Evolutionary conservation across 2,797 vertebrate genomes (phyloP).

Genomic region (Clarias laeviceps): DNA sequence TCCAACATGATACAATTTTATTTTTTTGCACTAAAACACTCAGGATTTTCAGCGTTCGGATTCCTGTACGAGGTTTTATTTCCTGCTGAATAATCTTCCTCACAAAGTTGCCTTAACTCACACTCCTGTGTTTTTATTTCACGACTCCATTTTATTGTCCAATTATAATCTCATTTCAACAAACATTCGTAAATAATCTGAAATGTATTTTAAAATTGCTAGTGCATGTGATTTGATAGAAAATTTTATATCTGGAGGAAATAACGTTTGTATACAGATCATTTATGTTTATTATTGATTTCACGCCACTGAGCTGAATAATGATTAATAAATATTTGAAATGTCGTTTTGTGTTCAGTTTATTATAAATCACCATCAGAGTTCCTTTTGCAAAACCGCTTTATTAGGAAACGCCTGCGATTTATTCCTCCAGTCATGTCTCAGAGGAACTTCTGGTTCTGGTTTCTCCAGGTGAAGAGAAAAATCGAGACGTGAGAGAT

Average conservation of each 20-base stretch:
- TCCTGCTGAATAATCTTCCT: neutral
- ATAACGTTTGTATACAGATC: neutral
- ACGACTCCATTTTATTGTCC: neutral
- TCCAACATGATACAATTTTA: neutral
- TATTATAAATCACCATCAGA: neutral
- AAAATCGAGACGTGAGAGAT: no score
- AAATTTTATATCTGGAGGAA: neutral
- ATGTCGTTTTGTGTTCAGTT: neutral
- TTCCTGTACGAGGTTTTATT: neutral
- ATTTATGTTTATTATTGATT: neutral
- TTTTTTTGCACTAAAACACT: neutral
- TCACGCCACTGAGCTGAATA: neutral
- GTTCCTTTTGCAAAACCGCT: no score
- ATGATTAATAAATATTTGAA: neutral
- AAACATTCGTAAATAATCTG: neutral
- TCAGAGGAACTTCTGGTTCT: neutral
- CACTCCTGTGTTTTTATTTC: neutral
- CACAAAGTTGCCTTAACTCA: neutral
- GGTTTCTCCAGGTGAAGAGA: neutral
- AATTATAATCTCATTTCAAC: neutral
- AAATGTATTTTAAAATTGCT: neutral
- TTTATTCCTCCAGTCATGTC: neutral
- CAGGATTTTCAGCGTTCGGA: neutral
- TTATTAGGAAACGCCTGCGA: neutral
- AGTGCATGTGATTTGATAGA: neutral